These are phyloP conservation scores for Etheostoma perlongum DNA, from an alignment of 2,797 vertebrate genomes.

Conservation along the genomic window DNA sequence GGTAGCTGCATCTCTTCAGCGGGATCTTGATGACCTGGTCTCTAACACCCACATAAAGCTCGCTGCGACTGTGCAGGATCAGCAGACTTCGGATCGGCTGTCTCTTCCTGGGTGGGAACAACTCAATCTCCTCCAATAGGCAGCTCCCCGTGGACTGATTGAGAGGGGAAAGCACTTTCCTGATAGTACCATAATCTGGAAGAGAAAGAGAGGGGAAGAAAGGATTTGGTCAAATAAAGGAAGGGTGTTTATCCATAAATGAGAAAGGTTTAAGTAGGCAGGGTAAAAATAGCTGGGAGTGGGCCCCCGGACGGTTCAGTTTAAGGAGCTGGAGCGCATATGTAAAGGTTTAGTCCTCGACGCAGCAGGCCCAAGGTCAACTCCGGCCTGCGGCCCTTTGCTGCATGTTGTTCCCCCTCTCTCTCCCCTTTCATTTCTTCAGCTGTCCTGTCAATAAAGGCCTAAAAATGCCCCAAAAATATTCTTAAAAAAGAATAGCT, in stretches of 20 bases:
- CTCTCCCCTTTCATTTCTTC: too few species aligned
- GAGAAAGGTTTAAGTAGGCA: conserved; percentile 28
- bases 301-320: too few species aligned
- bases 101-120: conserved; percentile 88
- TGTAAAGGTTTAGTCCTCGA: too few species aligned
- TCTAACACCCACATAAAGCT: conserved; percentile 93
- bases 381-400: too few species aligned
- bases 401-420: too few species aligned
- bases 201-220: conserved; percentile 23
- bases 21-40: conserved; percentile 95
- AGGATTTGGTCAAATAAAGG: conserved; percentile 42
- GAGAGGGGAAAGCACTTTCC: conserved; percentile 95
- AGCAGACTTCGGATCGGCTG: conserved; percentile 93
- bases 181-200: conserved; percentile 95
- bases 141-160: conserved; percentile 91
- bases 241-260: conserved; percentile 38
- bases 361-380: too few species aligned
- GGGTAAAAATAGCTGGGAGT: conserved; percentile 10
- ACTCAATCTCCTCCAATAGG: conserved; percentile 94
- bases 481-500: not conserved
- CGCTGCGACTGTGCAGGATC: conserved; percentile 94
- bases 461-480: too few species aligned
- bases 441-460: too few species aligned
- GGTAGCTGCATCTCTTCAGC: conserved; percentile 94
- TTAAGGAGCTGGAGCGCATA: too few species aligned